These are phyloP conservation scores for Fragum whitleyi DNA, from an alignment of 2,888 invertebrate species.

Conservation along the genomic window DNA sequence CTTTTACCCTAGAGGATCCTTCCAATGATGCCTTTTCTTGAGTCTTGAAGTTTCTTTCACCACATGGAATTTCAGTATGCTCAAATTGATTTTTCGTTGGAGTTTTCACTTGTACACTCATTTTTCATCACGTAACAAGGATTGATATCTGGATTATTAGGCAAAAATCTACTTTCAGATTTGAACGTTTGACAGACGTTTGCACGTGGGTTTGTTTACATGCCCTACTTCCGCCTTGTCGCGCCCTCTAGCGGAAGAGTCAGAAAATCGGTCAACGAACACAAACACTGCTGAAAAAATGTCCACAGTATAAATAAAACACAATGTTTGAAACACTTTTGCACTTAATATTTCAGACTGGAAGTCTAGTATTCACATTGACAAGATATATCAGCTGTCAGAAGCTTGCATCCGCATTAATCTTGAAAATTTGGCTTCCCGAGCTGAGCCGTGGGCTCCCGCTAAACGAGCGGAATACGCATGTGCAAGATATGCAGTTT, in stretches of 20 bases:
- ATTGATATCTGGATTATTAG: too few species aligned
- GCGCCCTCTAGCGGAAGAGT: conserved; percentile 13
- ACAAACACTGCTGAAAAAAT: background rate
- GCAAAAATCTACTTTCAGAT: background rate
- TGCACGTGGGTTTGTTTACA: conserved; percentile 20
- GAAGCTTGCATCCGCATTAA: conserved; percentile 5
- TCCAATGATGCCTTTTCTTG: conserved; percentile 28
- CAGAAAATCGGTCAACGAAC: conserved; percentile 26
- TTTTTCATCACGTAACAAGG: conserved; percentile 44
- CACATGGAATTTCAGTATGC: conserved; percentile 74
- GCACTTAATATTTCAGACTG: too few species aligned
- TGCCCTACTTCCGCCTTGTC: conserved; percentile 21
- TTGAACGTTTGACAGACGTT: background rate
- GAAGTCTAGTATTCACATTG: too few species aligned
- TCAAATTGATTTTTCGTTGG: conserved; percentile 79
- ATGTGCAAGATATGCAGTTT: conserved; percentile 52
- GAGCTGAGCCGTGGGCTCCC: conserved; percentile 8
- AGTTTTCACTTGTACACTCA: conserved; percentile 82
- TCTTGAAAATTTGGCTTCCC: conserved; percentile 1
- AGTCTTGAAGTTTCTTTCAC: conserved; percentile 84
- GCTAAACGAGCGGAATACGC: conserved; percentile 36
- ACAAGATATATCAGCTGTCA: background rate
- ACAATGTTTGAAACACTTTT: background rate
- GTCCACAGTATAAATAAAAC: background rate
- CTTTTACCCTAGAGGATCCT: conserved; percentile 38